Base-by-base conservation (phyloP, 2,888 invertebrate genomes). In the Amorpha juglandis region DNA sequence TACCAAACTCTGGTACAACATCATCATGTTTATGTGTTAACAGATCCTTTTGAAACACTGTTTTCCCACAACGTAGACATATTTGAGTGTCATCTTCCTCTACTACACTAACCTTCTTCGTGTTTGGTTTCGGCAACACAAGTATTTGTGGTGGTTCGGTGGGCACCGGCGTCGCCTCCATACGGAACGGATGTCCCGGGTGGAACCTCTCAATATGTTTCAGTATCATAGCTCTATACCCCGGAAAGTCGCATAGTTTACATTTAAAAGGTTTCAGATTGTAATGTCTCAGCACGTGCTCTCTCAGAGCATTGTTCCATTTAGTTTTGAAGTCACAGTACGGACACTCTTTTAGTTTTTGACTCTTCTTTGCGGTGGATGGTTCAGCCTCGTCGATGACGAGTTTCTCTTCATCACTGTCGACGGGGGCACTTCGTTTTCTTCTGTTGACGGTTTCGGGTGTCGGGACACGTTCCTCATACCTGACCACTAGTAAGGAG, bases 231-330 rank as follows among this genome's bases (percentile, higher is more conserved):
- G 75, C 73, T 16, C 83, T 83, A 6, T 82, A 72, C 0, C 86
- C 84, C 0, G 74, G 78, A 63, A 78, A 81, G 0, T 77, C 68
- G 71, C 95, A 95, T 66, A 89, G 80, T 0, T 68, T 70, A 71
- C 95, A 95, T 0, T 73, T 74, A 68, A 78, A 91, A 0, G 94
- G 91, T 68, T 91, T 91, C 9, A 92, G 71, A 6, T 85, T 81
- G 84, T 90, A 94, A 76, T 95, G 95, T 3, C 85, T 78, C 45
- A 89, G 76, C 7, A 90, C 76, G 73, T 95, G 95, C 53, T 84
- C 80, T 16, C 80, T 82, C n/a, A 92, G 63, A 14, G 78, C 75
- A 16, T 74, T 73, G 6, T 67, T 52, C 58, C 79, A 71, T 64
- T 71, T 75, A 0, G 73, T 69, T 0, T 63, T 65, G 67, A 76